Conservation (phyloP, 2,113 vertebrate species). For the Oncorhynchus tshawytscha region DNA sequence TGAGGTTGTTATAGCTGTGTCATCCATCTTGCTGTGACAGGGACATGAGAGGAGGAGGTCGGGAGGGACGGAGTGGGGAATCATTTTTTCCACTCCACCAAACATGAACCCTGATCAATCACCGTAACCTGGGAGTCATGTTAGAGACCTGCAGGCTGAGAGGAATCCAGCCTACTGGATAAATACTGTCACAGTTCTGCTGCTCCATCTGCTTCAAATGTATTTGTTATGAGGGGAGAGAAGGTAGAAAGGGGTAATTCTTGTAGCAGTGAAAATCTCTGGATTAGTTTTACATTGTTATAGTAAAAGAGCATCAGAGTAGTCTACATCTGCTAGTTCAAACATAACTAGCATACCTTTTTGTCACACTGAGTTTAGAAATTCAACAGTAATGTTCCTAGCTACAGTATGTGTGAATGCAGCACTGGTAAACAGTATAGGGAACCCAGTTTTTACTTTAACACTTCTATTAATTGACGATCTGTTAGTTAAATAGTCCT, state of each 20-base stretch:
- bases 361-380: no score
- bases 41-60: background rate
- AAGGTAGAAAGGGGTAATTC: background rate
- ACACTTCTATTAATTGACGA: background rate
- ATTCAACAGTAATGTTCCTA: no score
- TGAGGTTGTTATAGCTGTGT: no score
- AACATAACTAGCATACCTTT: no score
- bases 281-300: no score
- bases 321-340: no score
- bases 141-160: conserved; percentile 31
- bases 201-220: background rate
- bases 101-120: conserved; percentile 32
- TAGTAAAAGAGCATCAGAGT: no score
- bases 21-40: conserved; percentile 30
- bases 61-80: background rate
- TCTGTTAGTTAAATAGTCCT: background rate
- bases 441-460: background rate
- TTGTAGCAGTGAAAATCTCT: no score
- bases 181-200: conserved; percentile 19
- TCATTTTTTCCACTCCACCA: conserved; percentile 21
- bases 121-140: conserved; percentile 34
- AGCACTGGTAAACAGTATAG: no score
- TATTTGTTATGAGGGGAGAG: background rate
- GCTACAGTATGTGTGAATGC: no score
- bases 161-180: conserved; percentile 17